phyloP scores from a whole-genome alignment of 1,140 invertebrate genomes.

The Charaxes varanes region DNA sequence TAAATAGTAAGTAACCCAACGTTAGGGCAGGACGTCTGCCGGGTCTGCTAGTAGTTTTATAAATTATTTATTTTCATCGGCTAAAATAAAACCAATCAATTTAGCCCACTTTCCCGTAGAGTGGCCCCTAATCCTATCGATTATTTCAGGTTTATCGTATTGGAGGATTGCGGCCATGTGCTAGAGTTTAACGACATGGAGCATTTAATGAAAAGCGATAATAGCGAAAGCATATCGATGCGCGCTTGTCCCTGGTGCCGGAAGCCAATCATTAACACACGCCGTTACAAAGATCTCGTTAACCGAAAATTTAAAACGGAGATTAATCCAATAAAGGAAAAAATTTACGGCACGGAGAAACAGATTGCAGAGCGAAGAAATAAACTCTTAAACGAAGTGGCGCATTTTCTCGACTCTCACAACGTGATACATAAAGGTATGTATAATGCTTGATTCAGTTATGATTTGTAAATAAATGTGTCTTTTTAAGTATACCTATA shows the following conservation, averaged over 20 bases:
- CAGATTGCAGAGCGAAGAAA: conserved; percentile 19
- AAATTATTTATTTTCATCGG: too few species aligned
- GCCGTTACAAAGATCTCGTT: conserved; percentile 76
- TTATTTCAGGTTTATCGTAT: conserved; percentile 73
- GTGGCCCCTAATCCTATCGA: neutral
- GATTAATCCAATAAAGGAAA: conserved; percentile 76
- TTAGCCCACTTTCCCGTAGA: too few species aligned
- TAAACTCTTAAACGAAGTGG: conserved; percentile 10
- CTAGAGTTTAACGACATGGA: conserved; percentile 77
- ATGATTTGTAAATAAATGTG: too few species aligned
- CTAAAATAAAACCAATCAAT: too few species aligned
- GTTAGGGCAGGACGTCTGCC: too few species aligned
- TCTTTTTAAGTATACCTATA: too few species aligned
- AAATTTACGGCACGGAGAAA: conserved; percentile 46
- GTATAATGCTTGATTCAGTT: too few species aligned
- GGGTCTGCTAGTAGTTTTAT: too few species aligned
- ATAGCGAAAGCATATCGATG: conserved; percentile 68
- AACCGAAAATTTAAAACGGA: conserved; percentile 70
- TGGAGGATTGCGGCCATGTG: conserved; percentile 79
- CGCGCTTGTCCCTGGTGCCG: conserved; percentile 79
- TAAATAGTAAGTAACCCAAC: too few species aligned
- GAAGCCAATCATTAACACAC: conserved; percentile 76
- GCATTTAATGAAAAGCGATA: conserved; percentile 65
- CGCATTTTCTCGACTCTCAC: conserved; percentile 2
- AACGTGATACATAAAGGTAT: conserved; percentile 1